phyloP scores from a whole-genome alignment of 2,888 invertebrate genomes.

The Lasioglossum lativentre region DNA sequence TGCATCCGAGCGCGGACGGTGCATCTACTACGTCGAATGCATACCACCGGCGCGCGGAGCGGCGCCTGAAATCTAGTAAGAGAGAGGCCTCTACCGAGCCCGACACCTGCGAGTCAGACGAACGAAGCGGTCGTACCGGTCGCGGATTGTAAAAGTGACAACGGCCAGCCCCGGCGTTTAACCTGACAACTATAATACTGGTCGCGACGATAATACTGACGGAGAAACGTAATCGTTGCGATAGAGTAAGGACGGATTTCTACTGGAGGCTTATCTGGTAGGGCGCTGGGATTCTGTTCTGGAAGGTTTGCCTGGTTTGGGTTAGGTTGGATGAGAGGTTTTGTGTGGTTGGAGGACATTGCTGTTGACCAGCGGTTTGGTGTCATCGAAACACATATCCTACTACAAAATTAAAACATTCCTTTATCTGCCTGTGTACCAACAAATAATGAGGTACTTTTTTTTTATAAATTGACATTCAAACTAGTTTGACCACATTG shows the following conservation, averaged over 20 bases:
- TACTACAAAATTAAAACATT: too few species aligned
- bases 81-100: not conserved
- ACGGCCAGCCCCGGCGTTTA: conserved; percentile 35
- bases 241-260: not conserved
- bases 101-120: conserved; percentile 55
- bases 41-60: conserved; percentile 1
- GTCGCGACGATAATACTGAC: not conserved
- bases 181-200: conserved; percentile 24
- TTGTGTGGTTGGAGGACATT: not conserved
- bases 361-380: not conserved
- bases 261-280: not conserved
- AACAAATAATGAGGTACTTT: too few species aligned
- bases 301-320: not conserved
- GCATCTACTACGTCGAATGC: conserved; percentile 19
- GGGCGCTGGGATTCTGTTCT: not conserved
- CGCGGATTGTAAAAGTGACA: conserved; percentile 58
- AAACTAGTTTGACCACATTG: too few species aligned
- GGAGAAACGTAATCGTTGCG: not conserved
- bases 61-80: conserved; percentile 46
- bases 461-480: too few species aligned
- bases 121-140: conserved; percentile 65
- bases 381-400: too few species aligned
- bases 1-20: not conserved
- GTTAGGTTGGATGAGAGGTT: not conserved
- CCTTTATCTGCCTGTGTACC: too few species aligned